Conservation (phyloP, 2,888 invertebrate species). For the Iphiclides podalirius region DNA sequence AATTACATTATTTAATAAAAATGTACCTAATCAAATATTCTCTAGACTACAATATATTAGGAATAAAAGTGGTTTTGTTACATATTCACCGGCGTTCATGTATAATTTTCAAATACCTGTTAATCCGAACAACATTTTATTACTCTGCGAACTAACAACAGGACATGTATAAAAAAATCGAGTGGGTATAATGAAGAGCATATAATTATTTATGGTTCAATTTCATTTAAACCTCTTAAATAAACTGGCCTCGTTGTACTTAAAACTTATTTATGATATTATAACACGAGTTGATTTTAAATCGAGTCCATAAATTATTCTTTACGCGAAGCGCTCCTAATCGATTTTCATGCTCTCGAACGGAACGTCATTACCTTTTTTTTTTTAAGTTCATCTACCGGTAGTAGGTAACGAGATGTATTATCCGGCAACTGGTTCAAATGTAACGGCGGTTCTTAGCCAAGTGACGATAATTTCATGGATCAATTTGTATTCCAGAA, state of each 20-base stretch:
- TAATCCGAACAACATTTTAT: neutral
- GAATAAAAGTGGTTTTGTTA: neutral
- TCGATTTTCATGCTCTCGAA: neutral
- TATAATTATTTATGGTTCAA: neutral
- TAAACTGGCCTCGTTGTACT: neutral
- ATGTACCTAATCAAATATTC: too few species aligned
- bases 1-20: too few species aligned
- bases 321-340: neutral
- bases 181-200: neutral
- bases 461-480: neutral
- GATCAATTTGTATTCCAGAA: neutral
- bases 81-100: neutral
- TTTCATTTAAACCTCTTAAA: neutral
- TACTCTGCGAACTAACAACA: too few species aligned
- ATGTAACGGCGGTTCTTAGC: neutral
- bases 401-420: neutral
- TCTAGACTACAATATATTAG: too few species aligned
- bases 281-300: neutral
- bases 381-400: neutral
- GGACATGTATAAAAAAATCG: neutral
- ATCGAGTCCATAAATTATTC: constrained; percentile 2
- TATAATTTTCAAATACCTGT: neutral
- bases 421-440: neutral
- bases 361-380: constrained; percentile 1
- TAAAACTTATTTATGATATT: neutral